Evolutionary conservation across 2,113 vertebrate species (phyloP).

Genomic region (Pseudorasbora parva): DNA sequence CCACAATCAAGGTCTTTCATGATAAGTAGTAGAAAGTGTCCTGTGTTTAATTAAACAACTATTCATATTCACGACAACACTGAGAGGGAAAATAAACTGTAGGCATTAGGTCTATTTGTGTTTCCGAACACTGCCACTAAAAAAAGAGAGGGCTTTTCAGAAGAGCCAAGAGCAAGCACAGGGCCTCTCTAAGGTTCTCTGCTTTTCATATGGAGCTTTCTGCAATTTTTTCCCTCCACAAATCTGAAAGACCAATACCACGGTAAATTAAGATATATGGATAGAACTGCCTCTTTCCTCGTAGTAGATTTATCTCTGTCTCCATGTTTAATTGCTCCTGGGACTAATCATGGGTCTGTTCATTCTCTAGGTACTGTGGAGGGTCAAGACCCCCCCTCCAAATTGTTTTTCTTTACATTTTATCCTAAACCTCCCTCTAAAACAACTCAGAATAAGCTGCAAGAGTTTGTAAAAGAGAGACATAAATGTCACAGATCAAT

Average conservation of each 20-base stretch:
- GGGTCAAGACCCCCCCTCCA: background rate
- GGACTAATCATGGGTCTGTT: conserved; percentile 46
- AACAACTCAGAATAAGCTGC: background rate
- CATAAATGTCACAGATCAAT: background rate
- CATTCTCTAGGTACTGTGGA: conserved; percentile 12
- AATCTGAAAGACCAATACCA: conserved; percentile 32
- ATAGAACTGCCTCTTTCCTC: conserved; percentile 11
- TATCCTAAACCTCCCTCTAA: background rate
- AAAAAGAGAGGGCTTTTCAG: conserved; percentile 37
- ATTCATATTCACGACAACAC: conserved; percentile 31
- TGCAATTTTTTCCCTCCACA: conserved; percentile 3
- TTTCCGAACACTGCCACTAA: conserved; percentile 42
- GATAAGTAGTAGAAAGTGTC: conserved; percentile 27
- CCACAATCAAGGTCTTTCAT: background rate
- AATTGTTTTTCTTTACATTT: too few species aligned
- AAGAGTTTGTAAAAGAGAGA: background rate
- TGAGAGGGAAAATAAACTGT: conserved; percentile 46
- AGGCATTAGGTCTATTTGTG: conserved; percentile 39
- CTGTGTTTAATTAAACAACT: conserved; percentile 43
- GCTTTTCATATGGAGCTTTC: conserved; percentile 41
- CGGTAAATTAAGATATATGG: conserved; percentile 44
- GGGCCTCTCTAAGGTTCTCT: conserved; percentile 31
- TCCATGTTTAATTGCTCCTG: conserved; percentile 31
- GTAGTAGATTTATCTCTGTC: conserved; percentile 28
- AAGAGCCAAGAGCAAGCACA: conserved; percentile 31